Evolutionary conservation across 2,797 vertebrate genomes (phyloP).

Genomic region (Hippoglossus hippoglossus): DNA sequence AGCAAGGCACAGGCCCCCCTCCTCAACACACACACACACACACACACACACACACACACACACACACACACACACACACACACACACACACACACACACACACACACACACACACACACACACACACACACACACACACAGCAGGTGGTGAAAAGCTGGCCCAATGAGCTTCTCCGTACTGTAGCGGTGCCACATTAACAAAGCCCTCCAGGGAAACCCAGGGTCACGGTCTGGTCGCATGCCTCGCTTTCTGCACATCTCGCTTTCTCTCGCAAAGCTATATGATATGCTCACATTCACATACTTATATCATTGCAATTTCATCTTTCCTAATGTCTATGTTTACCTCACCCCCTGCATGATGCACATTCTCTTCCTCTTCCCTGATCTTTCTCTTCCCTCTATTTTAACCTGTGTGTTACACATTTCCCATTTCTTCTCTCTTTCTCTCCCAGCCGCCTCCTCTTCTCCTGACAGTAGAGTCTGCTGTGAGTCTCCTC

Average conservation of each 20-base stretch:
- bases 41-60: constrained; percentile 16
- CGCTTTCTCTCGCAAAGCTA: constrained; percentile 42
- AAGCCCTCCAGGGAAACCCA: constrained; percentile 75
- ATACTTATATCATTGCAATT: constrained; percentile 23
- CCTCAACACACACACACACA: too few relatives aligned
- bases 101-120: constrained; percentile 8
- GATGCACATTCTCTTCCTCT: constrained; percentile 7
- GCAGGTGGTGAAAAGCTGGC: constrained; percentile 69
- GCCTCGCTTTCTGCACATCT: constrained; percentile 68
- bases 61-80: constrained; percentile 39
- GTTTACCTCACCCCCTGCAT: background rate
- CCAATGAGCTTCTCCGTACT: constrained; percentile 75
- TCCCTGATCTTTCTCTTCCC: background rate
- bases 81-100: constrained; percentile 8
- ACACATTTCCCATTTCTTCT: constrained; percentile 10
- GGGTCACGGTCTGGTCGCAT: constrained; percentile 79
- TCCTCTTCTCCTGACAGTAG: constrained; percentile 39
- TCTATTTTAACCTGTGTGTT: constrained; percentile 19
- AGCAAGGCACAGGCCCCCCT: constrained; percentile 31
- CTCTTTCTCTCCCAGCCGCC: constrained; percentile 10
- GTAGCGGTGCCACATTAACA: constrained; percentile 78
- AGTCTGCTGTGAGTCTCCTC: constrained; percentile 43
- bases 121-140: constrained; percentile 43
- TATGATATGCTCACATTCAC: constrained; percentile 48
- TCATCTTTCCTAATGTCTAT: constrained; percentile 13